phyloP scores from a whole-genome alignment of 2,888 invertebrate species.

The Callyntrura sp. region DNA sequence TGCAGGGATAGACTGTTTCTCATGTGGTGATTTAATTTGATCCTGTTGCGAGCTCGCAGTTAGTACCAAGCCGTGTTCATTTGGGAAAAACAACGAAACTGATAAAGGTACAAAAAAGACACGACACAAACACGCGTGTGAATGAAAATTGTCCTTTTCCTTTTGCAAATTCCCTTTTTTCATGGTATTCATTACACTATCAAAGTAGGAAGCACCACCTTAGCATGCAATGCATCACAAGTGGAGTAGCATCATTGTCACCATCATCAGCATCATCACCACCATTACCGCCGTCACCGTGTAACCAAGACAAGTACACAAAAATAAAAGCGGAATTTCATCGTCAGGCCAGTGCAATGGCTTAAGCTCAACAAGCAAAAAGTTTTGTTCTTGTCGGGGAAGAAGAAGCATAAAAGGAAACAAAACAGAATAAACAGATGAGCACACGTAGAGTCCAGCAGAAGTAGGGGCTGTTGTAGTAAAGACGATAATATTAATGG shows the following conservation, averaged over 20 bases:
- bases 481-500: conserved; percentile 56
- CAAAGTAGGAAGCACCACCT: not conserved
- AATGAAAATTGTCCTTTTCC: not conserved
- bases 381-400: not conserved
- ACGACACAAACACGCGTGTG: not conserved
- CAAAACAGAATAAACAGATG: not conserved
- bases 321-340: not conserved
- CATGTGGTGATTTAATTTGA: conserved; percentile 78
- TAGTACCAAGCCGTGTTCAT: conserved; percentile 15
- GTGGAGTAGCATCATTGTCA: not conserved
- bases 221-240: not conserved
- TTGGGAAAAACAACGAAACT: conserved; percentile 8
- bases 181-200: not conserved
- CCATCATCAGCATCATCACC: conserved; percentile 8
- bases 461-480: conserved; percentile 19
- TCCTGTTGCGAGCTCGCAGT: conserved; percentile 65
- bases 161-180: conserved; percentile 27
- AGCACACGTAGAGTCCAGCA: not conserved
- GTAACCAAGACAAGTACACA: not conserved
- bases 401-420: not conserved
- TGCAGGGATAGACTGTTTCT: conserved; percentile 74
- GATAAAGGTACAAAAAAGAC: conserved; percentile 26
- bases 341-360: no score
- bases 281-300: not conserved
- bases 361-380: no score